phyloP scores from a whole-genome alignment of 2,113 vertebrate genomes.

The Bucco capensis region DNA sequence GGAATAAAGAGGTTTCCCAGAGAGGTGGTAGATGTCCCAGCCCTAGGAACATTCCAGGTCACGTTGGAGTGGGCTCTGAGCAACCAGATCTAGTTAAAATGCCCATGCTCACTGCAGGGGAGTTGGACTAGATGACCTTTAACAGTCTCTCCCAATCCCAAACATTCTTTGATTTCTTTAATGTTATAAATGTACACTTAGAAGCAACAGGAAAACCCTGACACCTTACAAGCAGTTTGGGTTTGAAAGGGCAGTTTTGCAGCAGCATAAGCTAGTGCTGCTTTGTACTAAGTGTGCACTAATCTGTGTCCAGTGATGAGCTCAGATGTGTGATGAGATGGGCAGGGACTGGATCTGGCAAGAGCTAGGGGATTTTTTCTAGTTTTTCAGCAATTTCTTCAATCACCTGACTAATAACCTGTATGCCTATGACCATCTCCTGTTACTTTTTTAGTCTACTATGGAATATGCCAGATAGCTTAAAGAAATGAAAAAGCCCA shows the following conservation, averaged over 20 bases:
- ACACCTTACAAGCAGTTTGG: not conserved
- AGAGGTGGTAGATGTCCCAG: too few relatives aligned
- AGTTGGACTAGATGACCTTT: too few relatives aligned
- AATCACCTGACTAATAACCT: not conserved
- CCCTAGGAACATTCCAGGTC: too few relatives aligned
- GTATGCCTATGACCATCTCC: not conserved
- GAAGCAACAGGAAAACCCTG: not conserved
- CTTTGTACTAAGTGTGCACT: not conserved
- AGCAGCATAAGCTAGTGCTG: not conserved
- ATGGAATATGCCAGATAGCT: not conserved
- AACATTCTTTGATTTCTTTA: too few relatives aligned
- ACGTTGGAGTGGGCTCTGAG: too few relatives aligned
- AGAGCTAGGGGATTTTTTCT: not conserved
- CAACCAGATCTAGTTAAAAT: too few relatives aligned
- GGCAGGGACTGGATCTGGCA: not conserved
- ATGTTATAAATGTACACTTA: not conserved
- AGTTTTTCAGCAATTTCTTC: not conserved
- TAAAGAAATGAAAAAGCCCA: not conserved
- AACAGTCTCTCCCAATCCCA: too few relatives aligned
- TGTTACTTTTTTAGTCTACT: not conserved
- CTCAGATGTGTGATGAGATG: not conserved
- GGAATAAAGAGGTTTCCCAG: too few relatives aligned
- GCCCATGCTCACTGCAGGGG: too few relatives aligned
- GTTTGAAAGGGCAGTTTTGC: not conserved
- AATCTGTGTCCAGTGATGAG: not conserved